phyloP scores from a whole-genome alignment of 2,797 vertebrate genomes.

The Limosa lapponica region DNA sequence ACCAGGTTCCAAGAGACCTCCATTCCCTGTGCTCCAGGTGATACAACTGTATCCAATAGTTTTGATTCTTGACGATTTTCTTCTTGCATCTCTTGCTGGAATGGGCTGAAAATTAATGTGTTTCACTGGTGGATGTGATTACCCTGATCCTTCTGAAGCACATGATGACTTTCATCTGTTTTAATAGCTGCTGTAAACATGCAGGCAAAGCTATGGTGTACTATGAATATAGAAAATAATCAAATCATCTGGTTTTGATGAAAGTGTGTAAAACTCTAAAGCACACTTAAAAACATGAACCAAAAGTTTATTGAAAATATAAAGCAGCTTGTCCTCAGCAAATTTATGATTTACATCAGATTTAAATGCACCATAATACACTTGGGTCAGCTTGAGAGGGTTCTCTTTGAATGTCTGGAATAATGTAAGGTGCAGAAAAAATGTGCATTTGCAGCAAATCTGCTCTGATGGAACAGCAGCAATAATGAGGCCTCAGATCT shows the following conservation, averaged over 20 bases:
- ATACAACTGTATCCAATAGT: not conserved
- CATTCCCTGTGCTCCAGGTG: not conserved
- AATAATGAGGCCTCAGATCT: slow-evolving; percentile 20
- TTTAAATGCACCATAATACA: slow-evolving; percentile 23
- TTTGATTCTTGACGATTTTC: not conserved
- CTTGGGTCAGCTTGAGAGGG: slow-evolving; percentile 25
- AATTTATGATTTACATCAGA: slow-evolving; percentile 31
- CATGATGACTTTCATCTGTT: slow-evolving; percentile 41
- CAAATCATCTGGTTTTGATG: slow-evolving; percentile 54
- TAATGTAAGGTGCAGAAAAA: slow-evolving; percentile 17
- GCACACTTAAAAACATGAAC: slow-evolving; percentile 21
- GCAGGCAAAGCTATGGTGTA: not conserved
- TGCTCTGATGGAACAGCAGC: not conserved
- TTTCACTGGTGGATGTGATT: slow-evolving; percentile 26
- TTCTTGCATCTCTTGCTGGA: not conserved
- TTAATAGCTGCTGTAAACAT: slow-evolving; percentile 54
- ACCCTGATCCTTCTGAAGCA: not conserved
- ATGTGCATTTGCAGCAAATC: not conserved
- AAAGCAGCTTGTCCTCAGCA: slow-evolving; percentile 41
- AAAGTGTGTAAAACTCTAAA: slow-evolving; percentile 46
- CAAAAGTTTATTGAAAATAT: slow-evolving; percentile 50
- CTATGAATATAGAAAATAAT: slow-evolving; percentile 32
- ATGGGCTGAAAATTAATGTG: slow-evolving; percentile 23
- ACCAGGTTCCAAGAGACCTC: not conserved
- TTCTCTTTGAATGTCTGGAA: not conserved